These are phyloP conservation scores for Salticus scenicus DNA, from an alignment of 2,888 invertebrate genomes.

Conservation along the genomic window DNA sequence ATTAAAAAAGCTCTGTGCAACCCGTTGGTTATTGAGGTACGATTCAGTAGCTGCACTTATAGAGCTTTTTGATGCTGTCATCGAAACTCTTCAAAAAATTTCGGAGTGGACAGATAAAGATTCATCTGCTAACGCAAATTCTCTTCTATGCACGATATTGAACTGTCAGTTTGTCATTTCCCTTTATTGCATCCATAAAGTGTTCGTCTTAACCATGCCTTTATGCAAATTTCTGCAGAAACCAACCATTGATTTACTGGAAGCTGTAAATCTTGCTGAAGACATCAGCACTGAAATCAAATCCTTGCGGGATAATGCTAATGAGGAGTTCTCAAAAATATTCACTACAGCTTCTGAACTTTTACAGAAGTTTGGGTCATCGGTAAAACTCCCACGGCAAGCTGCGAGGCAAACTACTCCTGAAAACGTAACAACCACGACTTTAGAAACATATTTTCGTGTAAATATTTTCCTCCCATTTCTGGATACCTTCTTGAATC, in stretches of 20 bases:
- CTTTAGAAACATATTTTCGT: neutral
- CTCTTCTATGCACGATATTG: too few species aligned
- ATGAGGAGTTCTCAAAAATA: neutral
- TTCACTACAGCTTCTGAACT: neutral
- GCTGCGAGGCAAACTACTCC: neutral
- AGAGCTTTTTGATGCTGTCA: constrained; percentile 8
- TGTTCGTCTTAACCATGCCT: neutral
- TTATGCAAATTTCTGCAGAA: neutral
- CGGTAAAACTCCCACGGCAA: neutral
- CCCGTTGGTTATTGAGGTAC: neutral
- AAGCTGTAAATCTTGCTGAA: neutral
- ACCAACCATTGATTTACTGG: neutral
- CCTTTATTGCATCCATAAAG: too few species aligned
- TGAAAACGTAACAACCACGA: neutral
- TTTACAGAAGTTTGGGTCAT: neutral
- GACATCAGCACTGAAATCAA: neutral
- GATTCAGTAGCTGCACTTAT: neutral
- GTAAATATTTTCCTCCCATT: too few species aligned
- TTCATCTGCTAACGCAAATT: too few species aligned
- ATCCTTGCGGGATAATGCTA: neutral
- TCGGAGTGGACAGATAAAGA: too few species aligned
- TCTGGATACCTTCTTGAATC: too few species aligned
- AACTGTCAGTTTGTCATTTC: too few species aligned
- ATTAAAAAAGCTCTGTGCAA: constrained; percentile 10
- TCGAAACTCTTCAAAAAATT: constrained; percentile 1